Evolutionary conservation across 2,888 invertebrate species (phyloP), one percentile per base, ranked within the genome.

Genomic region (Allophyes oxyacanthae): DNA sequence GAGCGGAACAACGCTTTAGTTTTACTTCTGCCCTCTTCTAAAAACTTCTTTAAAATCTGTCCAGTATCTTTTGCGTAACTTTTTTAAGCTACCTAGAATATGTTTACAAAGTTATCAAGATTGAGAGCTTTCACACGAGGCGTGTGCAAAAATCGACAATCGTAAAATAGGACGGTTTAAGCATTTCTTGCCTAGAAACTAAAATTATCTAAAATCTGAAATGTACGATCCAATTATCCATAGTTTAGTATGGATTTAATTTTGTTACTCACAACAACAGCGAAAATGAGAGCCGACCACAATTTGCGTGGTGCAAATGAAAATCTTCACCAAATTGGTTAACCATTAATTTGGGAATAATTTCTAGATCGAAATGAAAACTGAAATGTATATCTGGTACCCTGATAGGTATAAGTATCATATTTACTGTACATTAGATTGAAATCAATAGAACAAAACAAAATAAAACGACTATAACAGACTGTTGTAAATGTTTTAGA

Each of bases 271-370:
- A 77, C 79, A 84, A 83, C 70, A 79, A 79, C 81, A 80, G 79
- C 81, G 86, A 85, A 88, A 90, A 88, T 86, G 86, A 84, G 81
- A 75, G 73, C 77, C 63, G 71, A 89, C 92, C 92, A 85, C 92
- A 93, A 85, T 87, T 88, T 85, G 82, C 84, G 80, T 79, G 77
- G 79, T 90, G 91, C 88, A 87, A 87, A 86, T 92, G 91, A 92
- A 81, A 89, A 89, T 89, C 88, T 88, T 88, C 66, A 64, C 87
- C 86, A 84, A 84, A 87, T 83, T 85, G 91, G 90, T 89, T 85
- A 81, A 85, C 89, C 87, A 84, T 84, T 86, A 86, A 90, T 88
- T 89, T 76, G 70, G 43, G 46, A 72, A 78, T 68, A 54, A 78
- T 78, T 82, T 81, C 80, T 72, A 57, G 51, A 64, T 61, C 45